Evolutionary conservation across 92 coral and sea anemone species (phyloP).

Genomic region (Epizoanthus fatuus): DNA sequence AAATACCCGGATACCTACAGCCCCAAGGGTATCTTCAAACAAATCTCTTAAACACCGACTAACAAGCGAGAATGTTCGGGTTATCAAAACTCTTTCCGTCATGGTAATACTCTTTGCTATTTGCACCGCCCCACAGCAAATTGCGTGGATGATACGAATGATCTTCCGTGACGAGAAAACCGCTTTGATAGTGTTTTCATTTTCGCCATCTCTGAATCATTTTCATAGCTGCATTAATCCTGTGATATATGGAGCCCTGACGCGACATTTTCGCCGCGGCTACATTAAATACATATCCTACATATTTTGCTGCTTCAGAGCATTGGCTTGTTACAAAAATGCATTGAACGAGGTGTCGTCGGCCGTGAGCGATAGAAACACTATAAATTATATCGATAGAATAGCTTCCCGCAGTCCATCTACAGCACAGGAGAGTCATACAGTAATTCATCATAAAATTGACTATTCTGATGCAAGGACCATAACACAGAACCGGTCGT

Average conservation of each 20-base stretch:
- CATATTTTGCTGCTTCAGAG: conserved; percentile 22
- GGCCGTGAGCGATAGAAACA: conserved; percentile 14
- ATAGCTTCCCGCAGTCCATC: background rate
- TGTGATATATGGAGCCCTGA: conserved; percentile 34
- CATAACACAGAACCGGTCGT: background rate
- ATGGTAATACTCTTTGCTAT: conserved; percentile 20
- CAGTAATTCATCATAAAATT: no score
- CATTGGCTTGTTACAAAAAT: conserved; percentile 11
- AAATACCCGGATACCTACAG: conserved; percentile 13
- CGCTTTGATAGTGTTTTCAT: background rate
- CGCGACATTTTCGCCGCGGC: conserved; percentile 31
- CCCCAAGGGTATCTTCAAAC: background rate
- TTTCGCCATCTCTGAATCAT: conserved; percentile 24
- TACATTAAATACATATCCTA: conserved; percentile 28
- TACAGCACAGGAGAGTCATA: background rate
- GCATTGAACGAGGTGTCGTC: conserved; percentile 34
- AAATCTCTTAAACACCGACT: background rate
- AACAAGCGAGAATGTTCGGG: conserved; percentile 8
- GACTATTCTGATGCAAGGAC: background rate
- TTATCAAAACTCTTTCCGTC: conserved; percentile 18
- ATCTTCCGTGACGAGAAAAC: conserved; percentile 2
- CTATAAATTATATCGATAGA: background rate
- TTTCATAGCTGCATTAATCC: conserved; percentile 38
- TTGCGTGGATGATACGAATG: conserved; percentile 29
- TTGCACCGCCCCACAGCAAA: conserved; percentile 39